Conservation (phyloP, 23 tunicate genomes). For the Oikopleura vanhoeffeni region DNA sequence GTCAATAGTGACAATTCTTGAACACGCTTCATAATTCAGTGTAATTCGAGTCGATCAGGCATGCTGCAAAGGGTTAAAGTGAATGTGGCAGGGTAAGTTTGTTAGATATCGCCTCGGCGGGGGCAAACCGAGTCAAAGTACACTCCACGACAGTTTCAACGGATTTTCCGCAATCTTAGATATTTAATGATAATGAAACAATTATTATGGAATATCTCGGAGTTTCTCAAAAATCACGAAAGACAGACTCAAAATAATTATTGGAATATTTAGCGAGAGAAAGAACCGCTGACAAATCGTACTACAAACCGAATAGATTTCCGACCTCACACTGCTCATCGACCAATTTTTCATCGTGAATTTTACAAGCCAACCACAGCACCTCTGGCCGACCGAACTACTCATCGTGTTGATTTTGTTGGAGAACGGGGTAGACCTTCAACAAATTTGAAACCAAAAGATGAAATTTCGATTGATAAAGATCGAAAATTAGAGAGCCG, state of each 20-base stretch:
- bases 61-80: too few species aligned
- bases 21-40: too few species aligned
- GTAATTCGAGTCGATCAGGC: too few species aligned
- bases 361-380: slow-evolving; percentile 5
- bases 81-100: too few species aligned
- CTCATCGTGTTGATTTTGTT: background rate
- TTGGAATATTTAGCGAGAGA: background rate
- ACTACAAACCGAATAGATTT: background rate
- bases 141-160: too few species aligned
- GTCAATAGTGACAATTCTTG: too few species aligned
- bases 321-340: background rate
- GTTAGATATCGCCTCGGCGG: too few species aligned
- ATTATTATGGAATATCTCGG: too few species aligned
- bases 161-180: too few species aligned
- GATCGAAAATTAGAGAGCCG: background rate
- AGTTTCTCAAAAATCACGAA: too few species aligned
- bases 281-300: background rate
- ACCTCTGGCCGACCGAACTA: background rate
- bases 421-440: background rate
- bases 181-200: too few species aligned
- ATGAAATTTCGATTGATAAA: background rate
- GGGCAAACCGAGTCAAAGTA: too few species aligned
- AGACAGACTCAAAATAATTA: background rate
- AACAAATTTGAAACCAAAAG: background rate
- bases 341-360: background rate